Evolutionary conservation across 30 jellyfish, hydroid and myxozoan genomes (phyloP), one percentile per base, ranked within the genome.

Genomic region (Chironex yamaguchii): DNA sequence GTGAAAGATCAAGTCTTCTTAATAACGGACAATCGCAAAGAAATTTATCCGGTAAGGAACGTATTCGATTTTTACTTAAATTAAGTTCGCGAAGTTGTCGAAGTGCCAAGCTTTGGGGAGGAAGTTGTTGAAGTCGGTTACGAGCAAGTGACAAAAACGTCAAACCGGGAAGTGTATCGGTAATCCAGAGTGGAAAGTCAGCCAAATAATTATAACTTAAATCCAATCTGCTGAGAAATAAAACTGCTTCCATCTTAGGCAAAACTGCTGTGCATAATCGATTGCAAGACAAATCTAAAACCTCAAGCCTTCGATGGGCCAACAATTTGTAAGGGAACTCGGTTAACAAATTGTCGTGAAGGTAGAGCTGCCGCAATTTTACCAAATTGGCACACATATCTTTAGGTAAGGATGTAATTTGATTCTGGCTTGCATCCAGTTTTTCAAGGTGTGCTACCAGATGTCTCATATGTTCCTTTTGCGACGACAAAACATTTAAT

Each of bases 321-420:
- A 94, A 34, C 32, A 94, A 42, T 27, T 79, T 95, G 64, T 88
- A 94, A 1, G 99, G 97, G 49, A 94, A 83, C 32, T 76, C 70
- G 0, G 69, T 29, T 75, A 94, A 32, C 4, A 51, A 32, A 48
- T 94, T 94, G 17, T 71, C 90, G 4, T 85, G 84, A 4, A 81
- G 53, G 23, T 86, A 54, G 2, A 88, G 81, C 70, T 81, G 66
- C 72, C 89, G 83, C 26, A 94, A 31, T 23, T 76, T 42, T 34
- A 73, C 52, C 31, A 94, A 70, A n/a, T 42, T 84, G 26, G 9
- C 25, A 67, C 90, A 89, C 6, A 88, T 50, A 1, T 23, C 82
- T 12, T 11, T 42, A 1, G 96, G 84, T 29, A 94, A n/a, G 36
- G 84, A 86, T 6, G 20, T 78, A 21, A 94, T 35, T 3, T 52